Base-by-base conservation (phyloP, 1,140 invertebrate genomes). In the Calosoma granatense region DNA sequence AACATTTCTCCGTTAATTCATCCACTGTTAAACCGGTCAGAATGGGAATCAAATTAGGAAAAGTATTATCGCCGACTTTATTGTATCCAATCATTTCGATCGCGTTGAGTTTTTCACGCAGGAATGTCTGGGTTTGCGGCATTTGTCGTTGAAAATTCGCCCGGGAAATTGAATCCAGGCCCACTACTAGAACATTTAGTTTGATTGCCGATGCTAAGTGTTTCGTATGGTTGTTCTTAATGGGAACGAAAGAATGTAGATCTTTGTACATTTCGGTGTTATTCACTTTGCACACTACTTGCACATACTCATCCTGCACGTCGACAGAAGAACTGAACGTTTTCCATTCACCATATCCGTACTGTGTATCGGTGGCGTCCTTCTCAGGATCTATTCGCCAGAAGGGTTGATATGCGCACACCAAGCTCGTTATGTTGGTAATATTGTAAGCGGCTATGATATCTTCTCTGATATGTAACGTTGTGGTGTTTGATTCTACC, bases 51-150 rank as follows among this genome's bases (percentile, higher is more conserved):
- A 92, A 61, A 69, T 94, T 93, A 0, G 87, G 87, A 66, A 86
- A 92, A 0, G 89, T 91, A 65, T 92, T 91, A 64, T 89, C 87
- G 0, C 78, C 89, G 2, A 90, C 80, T 76, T 91, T 92, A 61
- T 87, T 90, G 67, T 87, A 92, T 14, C 90, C 89, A 52, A 82
- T 65, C 60, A 92, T 74, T 67, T 87, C 85, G 6, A 87, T 76
- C 9, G 83, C 81, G 1, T 73, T 75, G 3, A 87, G 71, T 11
- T 79, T 69, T 56, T 77, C 75, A 12, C 60, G 58, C 2, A 92
- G 73, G 61, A 79, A 81, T 1, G 72, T 62, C 0, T 80, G 69
- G 0, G 88, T 90, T 63, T 79, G 78, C 0, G 85, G 85, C 85
- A 94, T 87, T 57, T 88, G 85, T 19, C 91, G 79, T 47, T 87